Evolutionary conservation across 2,113 vertebrate species (phyloP).

Genomic region (Cyprinodon variegatus): DNA sequence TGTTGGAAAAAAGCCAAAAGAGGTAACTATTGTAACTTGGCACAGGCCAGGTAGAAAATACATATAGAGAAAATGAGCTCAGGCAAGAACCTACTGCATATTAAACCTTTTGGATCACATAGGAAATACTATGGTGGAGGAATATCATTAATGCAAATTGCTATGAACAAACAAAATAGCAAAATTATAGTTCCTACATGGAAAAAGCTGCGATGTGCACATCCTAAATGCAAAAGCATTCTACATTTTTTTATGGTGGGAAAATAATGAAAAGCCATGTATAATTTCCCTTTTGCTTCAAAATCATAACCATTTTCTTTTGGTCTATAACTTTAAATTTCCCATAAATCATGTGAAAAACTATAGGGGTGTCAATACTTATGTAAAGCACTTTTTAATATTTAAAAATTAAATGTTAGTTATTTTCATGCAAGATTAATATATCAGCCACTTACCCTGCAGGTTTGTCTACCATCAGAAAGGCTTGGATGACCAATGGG

Average conservation of each 20-base stretch:
- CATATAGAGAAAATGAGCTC: too few relatives aligned
- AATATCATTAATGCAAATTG: too few relatives aligned
- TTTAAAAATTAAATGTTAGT: not conserved
- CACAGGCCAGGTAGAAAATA: too few relatives aligned
- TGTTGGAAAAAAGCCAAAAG: too few relatives aligned
- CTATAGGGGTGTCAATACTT: not conserved
- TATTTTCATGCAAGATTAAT: not conserved
- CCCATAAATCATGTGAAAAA: not conserved
- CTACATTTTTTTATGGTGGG: not conserved
- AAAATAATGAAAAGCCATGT: not conserved
- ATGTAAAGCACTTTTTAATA: not conserved
- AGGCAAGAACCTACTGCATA: too few relatives aligned
- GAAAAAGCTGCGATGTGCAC: not conserved
- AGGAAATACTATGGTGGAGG: too few relatives aligned
- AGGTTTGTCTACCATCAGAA: constrained; percentile 75
- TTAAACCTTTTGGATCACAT: too few relatives aligned
- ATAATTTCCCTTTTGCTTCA: not conserved
- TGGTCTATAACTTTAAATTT: not conserved
- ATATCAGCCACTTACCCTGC: constrained; percentile 71
- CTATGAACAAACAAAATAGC: too few relatives aligned
- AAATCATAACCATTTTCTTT: not conserved
- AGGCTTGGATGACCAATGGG: constrained; percentile 90
- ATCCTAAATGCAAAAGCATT: not conserved
- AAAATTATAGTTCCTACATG: not conserved
- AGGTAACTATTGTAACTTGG: too few relatives aligned